Evolutionary conservation across 1,140 invertebrate genomes (phyloP).

Genomic region (Eumeta japonica): DNA sequence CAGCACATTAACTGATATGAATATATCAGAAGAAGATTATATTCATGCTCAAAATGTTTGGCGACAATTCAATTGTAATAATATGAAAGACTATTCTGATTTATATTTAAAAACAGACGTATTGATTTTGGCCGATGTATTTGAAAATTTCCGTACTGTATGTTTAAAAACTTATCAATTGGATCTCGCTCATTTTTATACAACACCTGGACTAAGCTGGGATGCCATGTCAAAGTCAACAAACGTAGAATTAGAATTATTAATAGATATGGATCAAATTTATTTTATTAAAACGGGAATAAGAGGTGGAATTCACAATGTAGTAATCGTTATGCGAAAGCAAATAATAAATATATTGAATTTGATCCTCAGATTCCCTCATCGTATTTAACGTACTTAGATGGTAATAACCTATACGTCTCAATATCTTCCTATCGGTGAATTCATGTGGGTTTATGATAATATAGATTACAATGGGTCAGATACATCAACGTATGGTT

Average conservation of each 20-base stretch:
- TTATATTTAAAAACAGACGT: constrained; percentile 38
- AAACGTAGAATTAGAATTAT: constrained; percentile 26
- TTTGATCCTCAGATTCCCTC: constrained; percentile 12
- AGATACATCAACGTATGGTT: no score
- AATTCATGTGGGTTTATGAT: constrained; percentile 47
- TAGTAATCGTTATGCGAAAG: constrained; percentile 23
- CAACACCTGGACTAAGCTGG: constrained; percentile 28
- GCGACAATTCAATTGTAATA: constrained; percentile 9
- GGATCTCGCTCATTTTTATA: constrained; percentile 36
- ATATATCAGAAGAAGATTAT: constrained; percentile 12
- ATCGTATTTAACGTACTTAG: constrained; percentile 50
- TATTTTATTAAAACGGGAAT: constrained; percentile 35
- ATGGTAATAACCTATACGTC: constrained; percentile 60
- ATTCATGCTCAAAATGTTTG: constrained; percentile 11
- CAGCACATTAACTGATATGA: constrained; percentile 2
- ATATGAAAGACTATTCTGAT: constrained; percentile 12
- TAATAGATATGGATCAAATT: constrained; percentile 42
- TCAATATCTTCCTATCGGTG: constrained; percentile 32
- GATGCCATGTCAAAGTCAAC: constrained; percentile 37
- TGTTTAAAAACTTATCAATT: constrained; percentile 27
- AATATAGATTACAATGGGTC: constrained; percentile 50
- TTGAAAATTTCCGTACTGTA: constrained; percentile 40
- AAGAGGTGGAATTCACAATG: constrained; percentile 37
- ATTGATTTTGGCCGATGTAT: constrained; percentile 40
- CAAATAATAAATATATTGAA: constrained; percentile 33